Evolutionary conservation across 1,140 invertebrate genomes (phyloP).

Genomic region (Atopsyche davidsoni): DNA sequence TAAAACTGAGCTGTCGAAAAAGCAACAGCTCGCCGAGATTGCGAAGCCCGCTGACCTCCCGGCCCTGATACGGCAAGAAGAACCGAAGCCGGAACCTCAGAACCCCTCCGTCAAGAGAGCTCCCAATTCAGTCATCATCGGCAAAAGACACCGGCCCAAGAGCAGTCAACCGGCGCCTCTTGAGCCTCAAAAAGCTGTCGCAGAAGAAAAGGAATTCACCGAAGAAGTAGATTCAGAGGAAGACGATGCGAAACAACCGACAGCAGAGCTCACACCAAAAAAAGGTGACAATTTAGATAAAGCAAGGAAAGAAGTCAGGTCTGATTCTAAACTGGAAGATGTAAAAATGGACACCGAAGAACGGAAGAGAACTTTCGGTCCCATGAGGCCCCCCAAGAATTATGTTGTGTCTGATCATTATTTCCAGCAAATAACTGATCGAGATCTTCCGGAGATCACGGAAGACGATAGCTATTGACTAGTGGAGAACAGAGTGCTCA

Average conservation of each 20-base stretch:
- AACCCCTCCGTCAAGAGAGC: slow-evolving; percentile 33
- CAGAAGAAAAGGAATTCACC: slow-evolving; percentile 38
- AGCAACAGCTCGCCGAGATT: slow-evolving; percentile 69
- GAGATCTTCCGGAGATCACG: slow-evolving; percentile 43
- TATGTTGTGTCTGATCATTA: slow-evolving; percentile 44
- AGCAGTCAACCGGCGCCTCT: slow-evolving; percentile 32
- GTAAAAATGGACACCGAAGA: slow-evolving; percentile 18
- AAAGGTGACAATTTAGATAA: not conserved
- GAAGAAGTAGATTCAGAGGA: slow-evolving; percentile 48
- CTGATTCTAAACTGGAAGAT: slow-evolving; percentile 2
- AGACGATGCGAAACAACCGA: slow-evolving; percentile 25
- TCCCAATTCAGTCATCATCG: slow-evolving; percentile 40
- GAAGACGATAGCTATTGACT: slow-evolving; percentile 35
- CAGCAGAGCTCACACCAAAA: not conserved
- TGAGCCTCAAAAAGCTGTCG: slow-evolving; percentile 28
- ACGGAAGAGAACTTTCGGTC: slow-evolving; percentile 37
- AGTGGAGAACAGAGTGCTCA: too few relatives aligned
- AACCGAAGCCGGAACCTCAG: slow-evolving; percentile 14
- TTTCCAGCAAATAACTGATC: slow-evolving; percentile 40
- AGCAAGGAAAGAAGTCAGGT: slow-evolving; percentile 7
- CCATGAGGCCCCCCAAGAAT: slow-evolving; percentile 44
- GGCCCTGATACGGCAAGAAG: slow-evolving; percentile 36
- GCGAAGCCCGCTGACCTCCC: slow-evolving; percentile 68
- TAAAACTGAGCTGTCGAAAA: slow-evolving; percentile 60
- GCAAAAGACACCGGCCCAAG: slow-evolving; percentile 35